Percentiles rank a stretch among this genome's conserved stretches.
phyloP scores from a whole-genome alignment of 2,888 invertebrate species.

The Seira sanloemensis region DNA sequence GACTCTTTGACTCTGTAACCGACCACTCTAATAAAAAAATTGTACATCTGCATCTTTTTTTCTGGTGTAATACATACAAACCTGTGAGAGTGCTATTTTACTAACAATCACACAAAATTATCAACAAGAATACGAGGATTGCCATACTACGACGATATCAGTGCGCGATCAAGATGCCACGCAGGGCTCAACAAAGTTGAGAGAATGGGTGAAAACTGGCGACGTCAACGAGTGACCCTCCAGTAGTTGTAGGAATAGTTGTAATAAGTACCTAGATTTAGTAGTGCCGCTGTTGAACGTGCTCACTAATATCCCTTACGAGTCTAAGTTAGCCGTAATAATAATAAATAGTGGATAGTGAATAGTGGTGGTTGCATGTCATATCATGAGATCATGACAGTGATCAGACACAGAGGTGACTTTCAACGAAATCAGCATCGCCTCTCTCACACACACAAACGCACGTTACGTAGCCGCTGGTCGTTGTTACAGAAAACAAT shows the following conservation, averaged over 20 bases:
- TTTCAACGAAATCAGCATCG: slow-evolving; percentile 2
- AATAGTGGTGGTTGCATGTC: slow-evolving; percentile 53
- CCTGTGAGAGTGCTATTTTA: slow-evolving; percentile 34
- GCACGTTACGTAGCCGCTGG: slow-evolving; percentile 26
- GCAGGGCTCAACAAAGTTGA: slow-evolving; percentile 22
- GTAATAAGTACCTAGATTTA: slow-evolving; percentile 47
- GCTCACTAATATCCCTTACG: too few species aligned
- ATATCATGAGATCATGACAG: slow-evolving; percentile 61
- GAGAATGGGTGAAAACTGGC: slow-evolving; percentile 36
- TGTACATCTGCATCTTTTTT: slow-evolving; percentile 25
- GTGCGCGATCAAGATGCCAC: slow-evolving; percentile 20
- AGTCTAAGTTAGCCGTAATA: too few species aligned
- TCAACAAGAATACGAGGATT: slow-evolving; percentile 1
- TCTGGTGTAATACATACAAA: slow-evolving; percentile 37
- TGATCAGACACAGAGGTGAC: slow-evolving; percentile 54
- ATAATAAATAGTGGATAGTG: too few species aligned
- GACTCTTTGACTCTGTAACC: slow-evolving; percentile 55
- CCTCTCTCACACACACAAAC: slow-evolving; percentile 9
- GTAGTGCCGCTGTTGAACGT: too few species aligned
- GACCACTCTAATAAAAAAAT: slow-evolving; percentile 44
- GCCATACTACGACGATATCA: slow-evolving; percentile 16
- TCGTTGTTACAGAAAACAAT: slow-evolving; percentile 13
- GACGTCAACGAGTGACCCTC: slow-evolving; percentile 41
- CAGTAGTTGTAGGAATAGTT: slow-evolving; percentile 62
- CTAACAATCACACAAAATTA: neutral